Evolutionary conservation across 2,888 invertebrate genomes (phyloP).

Genomic region (Drosophila recens): DNA sequence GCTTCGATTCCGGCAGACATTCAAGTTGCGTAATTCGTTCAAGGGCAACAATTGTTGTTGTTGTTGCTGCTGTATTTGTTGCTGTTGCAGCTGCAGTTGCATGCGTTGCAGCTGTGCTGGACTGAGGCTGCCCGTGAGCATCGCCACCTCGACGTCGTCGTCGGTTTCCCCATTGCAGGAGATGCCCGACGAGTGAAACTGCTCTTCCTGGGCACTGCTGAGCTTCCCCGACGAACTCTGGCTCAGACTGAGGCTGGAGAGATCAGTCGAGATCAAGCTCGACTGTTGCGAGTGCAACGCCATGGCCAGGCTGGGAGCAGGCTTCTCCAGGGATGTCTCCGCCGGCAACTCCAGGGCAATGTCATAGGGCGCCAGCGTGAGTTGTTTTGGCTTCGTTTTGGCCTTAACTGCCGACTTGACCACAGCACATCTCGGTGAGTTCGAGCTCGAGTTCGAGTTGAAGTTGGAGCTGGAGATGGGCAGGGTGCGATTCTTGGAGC

Average conservation of each 20-base stretch:
- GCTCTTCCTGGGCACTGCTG: slow-evolving; percentile 69
- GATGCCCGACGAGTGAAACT: slow-evolving; percentile 83
- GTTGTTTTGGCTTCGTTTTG: slow-evolving; percentile 68
- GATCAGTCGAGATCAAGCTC: slow-evolving; percentile 72
- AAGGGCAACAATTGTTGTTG: slow-evolving; percentile 44
- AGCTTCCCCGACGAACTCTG: slow-evolving; percentile 11
- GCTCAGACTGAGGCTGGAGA: slow-evolving; percentile 46
- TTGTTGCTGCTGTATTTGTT: neutral
- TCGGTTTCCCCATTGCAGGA: slow-evolving; percentile 84
- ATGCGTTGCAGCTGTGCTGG: slow-evolving; percentile 56
- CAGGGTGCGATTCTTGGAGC: slow-evolving; percentile 67
- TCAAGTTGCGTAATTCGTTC: slow-evolving; percentile 81
- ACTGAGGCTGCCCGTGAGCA: slow-evolving; percentile 73
- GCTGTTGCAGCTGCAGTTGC: slow-evolving; percentile 40
- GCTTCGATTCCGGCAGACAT: slow-evolving; percentile 83
- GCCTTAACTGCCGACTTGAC: slow-evolving; percentile 60
- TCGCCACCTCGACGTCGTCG: slow-evolving; percentile 80
- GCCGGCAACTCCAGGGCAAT: slow-evolving; percentile 69
- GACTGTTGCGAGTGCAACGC: slow-evolving; percentile 69
- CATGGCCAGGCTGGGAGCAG: slow-evolving; percentile 57
- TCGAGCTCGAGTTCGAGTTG: neutral
- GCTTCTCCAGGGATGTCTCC: slow-evolving; percentile 15
- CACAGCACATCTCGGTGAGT: slow-evolving; percentile 17
- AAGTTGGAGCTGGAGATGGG: slow-evolving; percentile 12
- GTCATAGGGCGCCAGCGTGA: slow-evolving; percentile 72